These are phyloP conservation scores for Acrocera orbiculus DNA, from an alignment of 2,888 invertebrate species.

Conservation along the genomic window DNA sequence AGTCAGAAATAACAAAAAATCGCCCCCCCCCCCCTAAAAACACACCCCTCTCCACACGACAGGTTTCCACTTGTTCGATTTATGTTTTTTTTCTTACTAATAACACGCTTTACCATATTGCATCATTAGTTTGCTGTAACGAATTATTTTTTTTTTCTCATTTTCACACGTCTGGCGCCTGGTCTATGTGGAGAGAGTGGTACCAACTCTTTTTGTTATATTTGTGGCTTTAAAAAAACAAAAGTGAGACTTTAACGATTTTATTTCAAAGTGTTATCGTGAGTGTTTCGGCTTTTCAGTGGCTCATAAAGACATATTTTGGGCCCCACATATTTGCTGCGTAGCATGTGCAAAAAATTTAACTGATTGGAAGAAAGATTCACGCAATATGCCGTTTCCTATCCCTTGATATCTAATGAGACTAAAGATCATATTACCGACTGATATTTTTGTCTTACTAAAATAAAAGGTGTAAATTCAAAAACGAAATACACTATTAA, in stretches of 20 bases:
- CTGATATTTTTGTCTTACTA: slow-evolving; percentile 6
- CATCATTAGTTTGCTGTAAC: no score
- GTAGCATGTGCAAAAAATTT: slow-evolving; percentile 6
- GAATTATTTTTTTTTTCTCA: no score
- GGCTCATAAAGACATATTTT: slow-evolving; percentile 7
- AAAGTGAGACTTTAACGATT: slow-evolving; percentile 1
- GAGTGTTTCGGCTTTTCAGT: slow-evolving; percentile 3
- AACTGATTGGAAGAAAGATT: slow-evolving; percentile 4
- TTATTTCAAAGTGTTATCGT: slow-evolving; percentile 2
- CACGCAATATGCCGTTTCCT: background rate
- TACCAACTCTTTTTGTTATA: slow-evolving; percentile 1
- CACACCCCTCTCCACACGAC: no score
- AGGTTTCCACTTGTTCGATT: no score
- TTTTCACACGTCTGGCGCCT: no score
- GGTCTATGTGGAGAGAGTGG: no score
- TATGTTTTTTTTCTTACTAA: no score
- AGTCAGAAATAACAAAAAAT: no score
- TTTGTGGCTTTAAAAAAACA: slow-evolving; percentile 1
- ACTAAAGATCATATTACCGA: slow-evolving; percentile 5
- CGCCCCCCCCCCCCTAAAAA: no score
- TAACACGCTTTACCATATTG: no score
- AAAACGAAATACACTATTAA: slow-evolving; percentile 2
- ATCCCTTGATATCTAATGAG: slow-evolving; percentile 4
- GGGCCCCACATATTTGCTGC: slow-evolving; percentile 7
- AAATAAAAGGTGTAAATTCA: slow-evolving; percentile 1